Evolutionary conservation across 2,888 invertebrate genomes (phyloP).

Genomic region (Amblyjoppa proteus): DNA sequence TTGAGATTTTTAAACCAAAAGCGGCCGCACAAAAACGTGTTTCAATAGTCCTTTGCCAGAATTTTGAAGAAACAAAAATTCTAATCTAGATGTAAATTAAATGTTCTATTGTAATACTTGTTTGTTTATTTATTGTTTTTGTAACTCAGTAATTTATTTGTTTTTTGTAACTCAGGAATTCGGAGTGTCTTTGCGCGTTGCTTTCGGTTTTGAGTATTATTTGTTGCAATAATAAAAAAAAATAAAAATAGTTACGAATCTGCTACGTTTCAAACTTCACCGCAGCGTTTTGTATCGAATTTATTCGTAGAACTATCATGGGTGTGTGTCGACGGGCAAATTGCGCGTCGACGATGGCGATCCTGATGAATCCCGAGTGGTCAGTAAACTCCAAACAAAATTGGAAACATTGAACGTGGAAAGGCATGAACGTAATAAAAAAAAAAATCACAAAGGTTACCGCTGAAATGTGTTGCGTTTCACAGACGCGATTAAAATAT

Average conservation of each 20-base stretch:
- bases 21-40: no score
- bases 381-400: slow-evolving; percentile 51
- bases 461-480: slow-evolving; percentile 35
- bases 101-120: no score
- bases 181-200: not conserved
- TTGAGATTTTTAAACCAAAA: no score
- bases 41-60: no score
- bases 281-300: not conserved
- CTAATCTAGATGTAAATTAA: no score
- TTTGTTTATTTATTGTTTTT: no score
- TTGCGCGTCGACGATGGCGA: slow-evolving; percentile 55
- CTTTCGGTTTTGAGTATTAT: not conserved
- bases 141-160: not conserved
- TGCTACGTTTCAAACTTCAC: not conserved
- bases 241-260: not conserved
- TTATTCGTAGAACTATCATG: slow-evolving; percentile 35
- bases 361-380: slow-evolving; percentile 41
- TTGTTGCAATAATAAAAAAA: not conserved
- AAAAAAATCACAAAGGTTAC: slow-evolving; percentile 46
- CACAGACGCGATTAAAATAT: slow-evolving; percentile 56
- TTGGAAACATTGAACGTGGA: slow-evolving; percentile 29
- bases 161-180: slow-evolving; percentile 37
- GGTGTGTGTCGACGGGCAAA: slow-evolving; percentile 44
- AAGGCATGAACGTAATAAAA: not conserved
- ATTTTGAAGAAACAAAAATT: no score